A percentile compares a stretch with the other conserved stretches of the same genome.
These are phyloP conservation scores for Distichodus sexfasciatus DNA, from an alignment of 2,797 vertebrate species.

Conservation along the genomic window DNA sequence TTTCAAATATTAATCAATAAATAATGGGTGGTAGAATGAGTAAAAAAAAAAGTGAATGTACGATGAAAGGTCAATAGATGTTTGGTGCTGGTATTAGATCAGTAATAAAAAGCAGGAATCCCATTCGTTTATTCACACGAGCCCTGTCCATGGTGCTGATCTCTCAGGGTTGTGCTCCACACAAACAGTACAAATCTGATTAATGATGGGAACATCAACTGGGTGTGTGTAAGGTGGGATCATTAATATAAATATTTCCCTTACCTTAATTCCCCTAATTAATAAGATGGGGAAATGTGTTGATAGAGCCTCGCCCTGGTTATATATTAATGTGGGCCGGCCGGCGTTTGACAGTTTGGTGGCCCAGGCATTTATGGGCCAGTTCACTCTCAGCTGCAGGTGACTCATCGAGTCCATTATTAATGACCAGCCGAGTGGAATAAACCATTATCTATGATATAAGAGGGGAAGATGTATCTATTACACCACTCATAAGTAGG, in stretches of 20 bases:
- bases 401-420: slow-evolving; percentile 47
- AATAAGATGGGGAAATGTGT: slow-evolving; percentile 47
- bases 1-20: too few relatives aligned
- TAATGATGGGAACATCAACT: slow-evolving; percentile 34
- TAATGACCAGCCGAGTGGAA: slow-evolving; percentile 46
- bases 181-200: slow-evolving; percentile 43
- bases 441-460: slow-evolving; percentile 29
- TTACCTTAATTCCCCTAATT: slow-evolving; percentile 51
- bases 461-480: slow-evolving; percentile 25
- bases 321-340: slow-evolving; percentile 35
- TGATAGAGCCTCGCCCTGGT: slow-evolving; percentile 19
- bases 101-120: slow-evolving; percentile 8
- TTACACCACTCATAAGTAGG: slow-evolving; percentile 20
- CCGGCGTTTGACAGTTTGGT: slow-evolving; percentile 41
- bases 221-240: slow-evolving; percentile 32
- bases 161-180: slow-evolving; percentile 1
- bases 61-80: slow-evolving; percentile 6
- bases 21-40: slow-evolving; percentile 13
- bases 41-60: slow-evolving; percentile 14
- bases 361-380: slow-evolving; percentile 50
- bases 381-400: slow-evolving; percentile 51
- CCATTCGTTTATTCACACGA: slow-evolving; percentile 5
- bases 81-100: slow-evolving; percentile 2
- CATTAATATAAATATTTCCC: slow-evolving; percentile 54
- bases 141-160: slow-evolving; percentile 7